phyloP scores from a whole-genome alignment of 2,113 vertebrate genomes.

The Tychaedon coryphoeus region DNA sequence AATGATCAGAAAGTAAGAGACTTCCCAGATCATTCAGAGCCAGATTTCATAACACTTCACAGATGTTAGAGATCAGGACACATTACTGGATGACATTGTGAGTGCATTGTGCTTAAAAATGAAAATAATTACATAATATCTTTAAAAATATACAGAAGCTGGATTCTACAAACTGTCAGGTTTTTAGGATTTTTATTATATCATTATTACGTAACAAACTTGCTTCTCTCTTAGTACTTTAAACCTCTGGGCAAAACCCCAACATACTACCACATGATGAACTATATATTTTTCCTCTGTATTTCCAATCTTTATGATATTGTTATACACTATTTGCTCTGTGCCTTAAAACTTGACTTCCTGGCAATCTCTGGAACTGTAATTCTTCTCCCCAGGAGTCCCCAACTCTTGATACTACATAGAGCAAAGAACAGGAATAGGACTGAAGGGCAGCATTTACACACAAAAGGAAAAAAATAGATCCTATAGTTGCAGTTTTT shows the following conservation, averaged over 20 bases:
- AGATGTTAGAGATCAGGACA: background rate
- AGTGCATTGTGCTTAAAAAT: background rate
- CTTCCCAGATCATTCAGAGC: background rate
- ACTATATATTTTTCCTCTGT: background rate
- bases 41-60: background rate
- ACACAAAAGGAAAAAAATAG: background rate
- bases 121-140: background rate
- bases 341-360: background rate
- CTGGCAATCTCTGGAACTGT: background rate
- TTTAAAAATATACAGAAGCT: background rate
- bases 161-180: background rate
- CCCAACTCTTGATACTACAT: background rate
- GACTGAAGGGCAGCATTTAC: background rate
- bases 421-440: background rate
- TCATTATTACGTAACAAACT: background rate
- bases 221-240: background rate
- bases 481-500: background rate
- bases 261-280: background rate
- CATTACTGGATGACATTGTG: rapidly evolving
- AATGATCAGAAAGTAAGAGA: background rate
- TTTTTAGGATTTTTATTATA: background rate
- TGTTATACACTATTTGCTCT: background rate
- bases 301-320: background rate
- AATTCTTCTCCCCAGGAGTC: background rate
- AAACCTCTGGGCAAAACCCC: background rate